Conservation (phyloP, 2,888 invertebrate species). For the Sminthurinus aureus region DNA sequence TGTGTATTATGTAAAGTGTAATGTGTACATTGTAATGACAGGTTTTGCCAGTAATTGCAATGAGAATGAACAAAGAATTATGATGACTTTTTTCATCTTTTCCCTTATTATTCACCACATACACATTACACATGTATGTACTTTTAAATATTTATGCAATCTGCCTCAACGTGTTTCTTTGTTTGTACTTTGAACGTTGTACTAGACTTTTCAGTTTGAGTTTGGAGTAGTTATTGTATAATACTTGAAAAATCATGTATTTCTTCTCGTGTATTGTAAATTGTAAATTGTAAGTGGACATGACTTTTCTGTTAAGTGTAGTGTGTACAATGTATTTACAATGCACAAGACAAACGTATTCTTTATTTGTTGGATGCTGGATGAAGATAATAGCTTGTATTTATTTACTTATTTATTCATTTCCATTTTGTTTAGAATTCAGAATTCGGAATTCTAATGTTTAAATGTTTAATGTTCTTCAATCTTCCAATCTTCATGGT, state of each 20-base stretch:
- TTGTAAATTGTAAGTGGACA: too few species aligned
- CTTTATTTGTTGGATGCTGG: too few species aligned
- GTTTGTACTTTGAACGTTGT: too few species aligned
- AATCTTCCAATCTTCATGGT: not conserved
- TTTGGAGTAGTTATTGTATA: not conserved
- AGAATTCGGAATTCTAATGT: not conserved
- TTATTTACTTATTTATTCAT: not conserved
- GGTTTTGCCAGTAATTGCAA: conserved; percentile 38
- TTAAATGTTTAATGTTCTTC: not conserved
- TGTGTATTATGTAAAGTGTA: not conserved
- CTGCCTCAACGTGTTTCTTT: not conserved
- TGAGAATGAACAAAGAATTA: conserved; percentile 27
- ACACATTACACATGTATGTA: not conserved
- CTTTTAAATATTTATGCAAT: not conserved
- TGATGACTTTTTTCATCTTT: conserved; percentile 27
- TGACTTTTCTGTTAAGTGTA: too few species aligned
- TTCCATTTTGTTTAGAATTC: not conserved
- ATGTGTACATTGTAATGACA: conserved; percentile 35
- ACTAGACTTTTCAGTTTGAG: too few species aligned
- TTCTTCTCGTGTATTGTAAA: too few species aligned
- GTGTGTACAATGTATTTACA: too few species aligned
- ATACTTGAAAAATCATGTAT: not conserved
- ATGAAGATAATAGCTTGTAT: too few species aligned
- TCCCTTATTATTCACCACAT: not conserved
- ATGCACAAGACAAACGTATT: too few species aligned